Percentiles rank a stretch among this genome's conserved stretches.
Evolutionary conservation across 2,113 vertebrate species (phyloP).

Genomic region (Laterallus jamaicensis): DNA sequence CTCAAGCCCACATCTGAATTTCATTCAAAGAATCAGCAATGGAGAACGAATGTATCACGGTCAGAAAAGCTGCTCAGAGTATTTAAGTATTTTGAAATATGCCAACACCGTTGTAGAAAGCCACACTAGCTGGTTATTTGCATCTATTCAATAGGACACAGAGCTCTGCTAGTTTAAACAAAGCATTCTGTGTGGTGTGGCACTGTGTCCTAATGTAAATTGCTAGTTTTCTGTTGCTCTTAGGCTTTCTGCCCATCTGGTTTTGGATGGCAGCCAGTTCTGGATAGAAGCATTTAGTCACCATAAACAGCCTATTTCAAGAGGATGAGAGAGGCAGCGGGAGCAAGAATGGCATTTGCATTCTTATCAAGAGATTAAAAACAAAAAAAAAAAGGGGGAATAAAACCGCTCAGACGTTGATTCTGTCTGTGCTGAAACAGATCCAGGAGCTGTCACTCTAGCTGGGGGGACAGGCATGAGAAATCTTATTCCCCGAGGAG

Average conservation of each 20-base stretch:
- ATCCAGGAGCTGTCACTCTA: not conserved
- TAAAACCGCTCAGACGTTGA: not conserved
- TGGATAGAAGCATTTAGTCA: conserved; percentile 30
- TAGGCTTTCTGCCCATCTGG: conserved; percentile 37
- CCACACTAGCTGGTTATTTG: not conserved
- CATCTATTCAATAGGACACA: not conserved
- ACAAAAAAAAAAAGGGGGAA: not conserved
- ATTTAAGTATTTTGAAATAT: conserved; percentile 16
- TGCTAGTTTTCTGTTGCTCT: conserved; percentile 34
- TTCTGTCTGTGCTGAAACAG: conserved; percentile 7
- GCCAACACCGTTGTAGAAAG: not conserved
- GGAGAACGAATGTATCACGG: not conserved
- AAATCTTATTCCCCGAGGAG: fast-evolving
- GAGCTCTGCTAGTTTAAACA: conserved; percentile 27
- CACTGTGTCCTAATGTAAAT: conserved; percentile 1
- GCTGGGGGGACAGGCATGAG: not conserved
- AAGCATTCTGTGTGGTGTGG: conserved; percentile 29
- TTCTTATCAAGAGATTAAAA: conserved; percentile 30
- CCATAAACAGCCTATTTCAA: conserved; percentile 34
- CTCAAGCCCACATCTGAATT: not conserved
- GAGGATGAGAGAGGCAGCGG: not conserved
- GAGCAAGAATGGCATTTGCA: conserved; percentile 36
- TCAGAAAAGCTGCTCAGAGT: not conserved
- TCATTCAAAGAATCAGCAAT: not conserved
- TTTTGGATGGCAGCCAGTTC: conserved; percentile 45